These are phyloP conservation scores for Stichopus horrens DNA, from an alignment of 53 echinoderm and acorn worm species.

Conservation along the genomic window DNA sequence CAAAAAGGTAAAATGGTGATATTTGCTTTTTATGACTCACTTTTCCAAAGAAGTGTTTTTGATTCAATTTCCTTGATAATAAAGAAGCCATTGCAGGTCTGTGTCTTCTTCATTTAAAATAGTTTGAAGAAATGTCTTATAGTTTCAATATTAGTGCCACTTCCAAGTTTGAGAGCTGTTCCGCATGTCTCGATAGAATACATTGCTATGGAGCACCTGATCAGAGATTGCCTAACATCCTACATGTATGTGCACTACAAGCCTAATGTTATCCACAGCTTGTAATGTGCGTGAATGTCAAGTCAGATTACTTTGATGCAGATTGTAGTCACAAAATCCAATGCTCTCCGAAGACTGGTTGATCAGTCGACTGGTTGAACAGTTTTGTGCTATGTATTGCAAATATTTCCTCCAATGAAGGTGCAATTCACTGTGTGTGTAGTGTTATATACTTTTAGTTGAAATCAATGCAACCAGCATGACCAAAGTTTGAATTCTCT, in stretches of 20 bases:
- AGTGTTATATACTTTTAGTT: no score
- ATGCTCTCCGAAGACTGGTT: no score
- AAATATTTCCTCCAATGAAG: no score
- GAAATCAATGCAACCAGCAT: no score
- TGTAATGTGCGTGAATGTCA: no score
- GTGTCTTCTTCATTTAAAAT: conserved; percentile 1
- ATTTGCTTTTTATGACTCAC: conserved; percentile 21
- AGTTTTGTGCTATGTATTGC: no score
- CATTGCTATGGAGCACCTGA: neutral
- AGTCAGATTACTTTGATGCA: no score
- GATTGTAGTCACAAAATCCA: no score
- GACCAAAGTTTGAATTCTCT: no score
- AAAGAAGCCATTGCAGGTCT: conserved; percentile 37
- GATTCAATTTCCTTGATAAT: conserved; percentile 13
- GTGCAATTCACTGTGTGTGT: no score
- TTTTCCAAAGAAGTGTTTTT: conserved; percentile 1
- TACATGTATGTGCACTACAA: neutral
- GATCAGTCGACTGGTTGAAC: no score
- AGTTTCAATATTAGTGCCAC: neutral
- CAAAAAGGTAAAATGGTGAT: neutral
- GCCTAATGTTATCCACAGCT: neutral
- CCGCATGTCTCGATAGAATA: neutral
- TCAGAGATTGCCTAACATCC: neutral
- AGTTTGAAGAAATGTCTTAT: neutral
- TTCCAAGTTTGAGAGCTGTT: neutral